Conservation (phyloP, 2,888 invertebrate species). For the Andrena minutula region DNA sequence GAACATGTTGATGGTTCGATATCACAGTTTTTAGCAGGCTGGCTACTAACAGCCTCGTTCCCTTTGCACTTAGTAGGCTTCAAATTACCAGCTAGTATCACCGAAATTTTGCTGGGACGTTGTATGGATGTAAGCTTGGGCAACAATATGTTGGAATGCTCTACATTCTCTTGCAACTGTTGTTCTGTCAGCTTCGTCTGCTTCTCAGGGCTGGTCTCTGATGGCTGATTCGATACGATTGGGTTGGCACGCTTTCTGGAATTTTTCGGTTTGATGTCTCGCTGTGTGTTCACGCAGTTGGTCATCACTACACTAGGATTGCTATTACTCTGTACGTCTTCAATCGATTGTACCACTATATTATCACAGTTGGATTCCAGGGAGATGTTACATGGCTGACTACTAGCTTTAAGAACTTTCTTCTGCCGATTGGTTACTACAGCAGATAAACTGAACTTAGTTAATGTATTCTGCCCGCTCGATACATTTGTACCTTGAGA, state of each 20-base stretch:
- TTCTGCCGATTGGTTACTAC: conserved; percentile 74
- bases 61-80: conserved; percentile 75
- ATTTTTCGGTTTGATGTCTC: conserved; percentile 75
- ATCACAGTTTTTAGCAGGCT: conserved; percentile 77
- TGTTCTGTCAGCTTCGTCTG: conserved; percentile 78
- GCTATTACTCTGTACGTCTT: conserved; percentile 75
- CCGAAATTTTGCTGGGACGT: conserved; percentile 75
- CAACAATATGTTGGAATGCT: conserved; percentile 65
- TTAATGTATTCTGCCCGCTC: conserved; percentile 63
- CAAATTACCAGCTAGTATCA: conserved; percentile 76
- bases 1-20: conserved; percentile 70
- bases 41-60: conserved; percentile 67
- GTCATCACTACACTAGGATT: conserved; percentile 72
- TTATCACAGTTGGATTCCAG: conserved; percentile 84
- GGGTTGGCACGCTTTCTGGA: conserved; percentile 81
- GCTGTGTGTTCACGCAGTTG: conserved; percentile 68
- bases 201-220: conserved; percentile 82
- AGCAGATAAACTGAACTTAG: conserved; percentile 67
- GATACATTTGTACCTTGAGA: conserved; percentile 77
- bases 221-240: conserved; percentile 67
- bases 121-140: conserved; percentile 71
- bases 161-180: conserved; percentile 62
- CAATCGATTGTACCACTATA: conserved; percentile 78
- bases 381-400: conserved; percentile 77
- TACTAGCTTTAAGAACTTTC: conserved; percentile 75